These are phyloP conservation scores for Connochaetes taurinus DNA, from an alignment of 2,113 vertebrate species.

Conservation along the genomic window DNA sequence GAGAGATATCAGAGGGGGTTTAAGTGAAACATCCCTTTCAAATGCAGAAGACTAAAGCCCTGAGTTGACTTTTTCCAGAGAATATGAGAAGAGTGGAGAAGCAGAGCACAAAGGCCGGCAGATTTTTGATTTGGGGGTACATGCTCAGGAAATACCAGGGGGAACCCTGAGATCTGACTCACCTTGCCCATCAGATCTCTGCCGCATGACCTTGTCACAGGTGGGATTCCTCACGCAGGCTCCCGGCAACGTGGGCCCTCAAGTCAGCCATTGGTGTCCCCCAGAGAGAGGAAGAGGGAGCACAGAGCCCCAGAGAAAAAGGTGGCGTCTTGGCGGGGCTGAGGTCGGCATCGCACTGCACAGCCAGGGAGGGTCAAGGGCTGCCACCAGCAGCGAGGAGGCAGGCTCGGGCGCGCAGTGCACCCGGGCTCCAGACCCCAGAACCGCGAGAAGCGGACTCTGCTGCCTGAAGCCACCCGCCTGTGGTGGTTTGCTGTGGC, in stretches of 20 bases:
- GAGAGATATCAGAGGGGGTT: no score
- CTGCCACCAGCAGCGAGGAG: not conserved
- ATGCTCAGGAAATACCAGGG: no score
- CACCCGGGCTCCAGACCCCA: not conserved
- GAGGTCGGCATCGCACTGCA: not conserved
- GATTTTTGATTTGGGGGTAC: no score
- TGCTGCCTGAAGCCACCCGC: not conserved
- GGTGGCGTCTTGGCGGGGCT: not conserved
- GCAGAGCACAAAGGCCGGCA: no score
- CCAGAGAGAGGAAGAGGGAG: not conserved
- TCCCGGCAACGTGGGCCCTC: not conserved
- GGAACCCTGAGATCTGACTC: no score
- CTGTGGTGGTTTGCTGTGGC: not conserved
- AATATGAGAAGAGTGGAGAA: no score
- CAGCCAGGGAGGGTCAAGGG: not conserved
- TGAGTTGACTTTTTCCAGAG: no score
- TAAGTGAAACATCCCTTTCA: no score
- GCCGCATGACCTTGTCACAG: no score
- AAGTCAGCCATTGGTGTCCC: not conserved
- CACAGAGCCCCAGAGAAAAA: not conserved
- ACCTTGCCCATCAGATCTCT: no score
- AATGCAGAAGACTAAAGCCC: no score
- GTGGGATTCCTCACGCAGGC: no score
- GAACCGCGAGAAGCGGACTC: not conserved
- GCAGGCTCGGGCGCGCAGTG: not conserved